These are phyloP conservation scores for Polietes domitor DNA, from an alignment of 2,888 invertebrate species.

Conservation along the genomic window DNA sequence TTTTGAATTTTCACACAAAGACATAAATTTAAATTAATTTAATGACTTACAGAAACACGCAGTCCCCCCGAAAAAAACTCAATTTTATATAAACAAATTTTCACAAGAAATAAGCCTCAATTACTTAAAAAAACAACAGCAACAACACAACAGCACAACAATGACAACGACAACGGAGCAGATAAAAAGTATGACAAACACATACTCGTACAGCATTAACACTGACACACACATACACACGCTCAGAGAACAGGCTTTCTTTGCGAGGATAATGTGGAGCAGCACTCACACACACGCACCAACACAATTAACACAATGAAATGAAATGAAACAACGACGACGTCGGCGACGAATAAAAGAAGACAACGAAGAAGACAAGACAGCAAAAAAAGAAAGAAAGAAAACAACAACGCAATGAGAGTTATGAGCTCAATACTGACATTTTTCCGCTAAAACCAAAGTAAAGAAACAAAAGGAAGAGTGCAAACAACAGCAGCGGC, in stretches of 20 bases:
- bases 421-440: slow-evolving; percentile 37
- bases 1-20: neutral
- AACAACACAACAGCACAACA: neutral
- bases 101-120: slow-evolving; percentile 34
- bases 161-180: neutral
- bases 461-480: neutral
- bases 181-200: neutral
- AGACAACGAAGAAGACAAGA: neutral
- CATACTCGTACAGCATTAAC: neutral
- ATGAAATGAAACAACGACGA: no score
- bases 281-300: neutral
- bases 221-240: no score
- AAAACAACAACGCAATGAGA: slow-evolving; percentile 14
- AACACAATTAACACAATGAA: slow-evolving; percentile 28
- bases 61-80: neutral
- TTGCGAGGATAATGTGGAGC: slow-evolving; percentile 17
- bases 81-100: slow-evolving; percentile 27
- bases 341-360: neutral
- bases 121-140: slow-evolving; percentile 23
- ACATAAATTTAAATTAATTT: slow-evolving; percentile 23
- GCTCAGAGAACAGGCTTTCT: neutral
- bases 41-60: slow-evolving; percentile 17
- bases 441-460: slow-evolving; percentile 4
- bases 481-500: neutral
- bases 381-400: neutral